Evolutionary conservation across 2,113 vertebrate species (phyloP), one percentile per base, ranked within the genome.

Genomic region (Chloebia gouldiae): DNA sequence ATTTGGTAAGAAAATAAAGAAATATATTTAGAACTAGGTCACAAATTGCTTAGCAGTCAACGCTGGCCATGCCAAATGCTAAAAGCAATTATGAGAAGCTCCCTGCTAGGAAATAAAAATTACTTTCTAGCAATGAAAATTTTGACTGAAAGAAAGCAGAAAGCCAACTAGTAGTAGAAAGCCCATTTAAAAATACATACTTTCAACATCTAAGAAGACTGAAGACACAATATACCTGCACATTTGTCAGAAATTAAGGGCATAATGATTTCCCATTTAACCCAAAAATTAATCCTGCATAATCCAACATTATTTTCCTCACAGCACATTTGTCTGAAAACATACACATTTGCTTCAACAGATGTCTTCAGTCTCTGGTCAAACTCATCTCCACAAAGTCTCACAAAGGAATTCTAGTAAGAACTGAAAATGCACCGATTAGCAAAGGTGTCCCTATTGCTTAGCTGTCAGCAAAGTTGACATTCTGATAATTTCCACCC

Each of bases 231-330:
- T 47, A 73, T 12, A 51, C 6, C 21, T 30, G n/a, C 18, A 33
- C 0, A 0, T 75, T 59, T 61, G 24, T 20, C 39, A 63, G 12
- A 23, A 88, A 35, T 24, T 5, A 75, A 39, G 24, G 15, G 7
- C 16, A 24, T 11, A 40, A 27, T 25, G 28, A 53, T 61, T 39
- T 70, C 33, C 39, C 42, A 66, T 63, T 86, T 35, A 61, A 57
- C 7, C 24, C 5, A 65, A 47, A 50, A 79, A 50, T 37, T 6
- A 78, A 51, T 85, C 35, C 42, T 42, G 24, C 12, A 56, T 22
- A 61, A 72, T 51, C 40, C 14, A 73, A 60, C 23, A 24, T 42
- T 56, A 61, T 64, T 75, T 81, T 63, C 30, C 33, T 71, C 19
- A 6, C 30, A 84, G 21, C 18, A 10, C 9, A 53, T 54, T 44